Evolutionary conservation across 2,113 vertebrate species (phyloP).

Genomic region (Phalacrocorax aristotelis): DNA sequence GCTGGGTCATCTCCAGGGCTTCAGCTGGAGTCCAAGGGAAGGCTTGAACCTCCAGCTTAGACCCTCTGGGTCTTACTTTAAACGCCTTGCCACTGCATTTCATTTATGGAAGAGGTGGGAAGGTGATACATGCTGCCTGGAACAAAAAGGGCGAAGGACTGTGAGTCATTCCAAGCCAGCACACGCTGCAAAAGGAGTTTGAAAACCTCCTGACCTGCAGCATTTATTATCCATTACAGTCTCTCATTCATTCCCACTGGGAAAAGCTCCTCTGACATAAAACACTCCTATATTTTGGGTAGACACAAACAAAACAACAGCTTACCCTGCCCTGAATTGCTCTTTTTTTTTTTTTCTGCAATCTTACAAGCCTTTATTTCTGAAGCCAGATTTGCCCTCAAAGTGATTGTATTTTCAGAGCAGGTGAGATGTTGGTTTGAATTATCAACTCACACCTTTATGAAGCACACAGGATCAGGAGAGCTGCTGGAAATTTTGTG

Average conservation of each 20-base stretch:
- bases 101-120: background rate
- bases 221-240: conserved; percentile 55
- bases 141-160: background rate
- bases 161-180: background rate
- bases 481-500: conserved; percentile 65
- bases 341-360: background rate
- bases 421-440: conserved; percentile 55
- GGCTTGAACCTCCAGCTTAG: background rate
- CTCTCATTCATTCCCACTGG: background rate
- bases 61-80: background rate
- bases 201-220: conserved; percentile 11
- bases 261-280: conserved; percentile 29
- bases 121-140: background rate
- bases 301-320: conserved; percentile 23
- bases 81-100: background rate
- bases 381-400: conserved; percentile 6
- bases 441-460: conserved; percentile 67
- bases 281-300: background rate
- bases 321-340: background rate
- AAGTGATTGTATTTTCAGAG: conserved; percentile 35
- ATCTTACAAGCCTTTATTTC: conserved; percentile 18
- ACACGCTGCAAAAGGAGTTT: background rate
- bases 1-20: background rate
- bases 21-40: background rate
- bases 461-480: conserved; percentile 59